Evolutionary conservation across 2,888 invertebrate species (phyloP), one percentile per base, ranked within the genome.

Genomic region (Caenorhabditis sinica): DNA sequence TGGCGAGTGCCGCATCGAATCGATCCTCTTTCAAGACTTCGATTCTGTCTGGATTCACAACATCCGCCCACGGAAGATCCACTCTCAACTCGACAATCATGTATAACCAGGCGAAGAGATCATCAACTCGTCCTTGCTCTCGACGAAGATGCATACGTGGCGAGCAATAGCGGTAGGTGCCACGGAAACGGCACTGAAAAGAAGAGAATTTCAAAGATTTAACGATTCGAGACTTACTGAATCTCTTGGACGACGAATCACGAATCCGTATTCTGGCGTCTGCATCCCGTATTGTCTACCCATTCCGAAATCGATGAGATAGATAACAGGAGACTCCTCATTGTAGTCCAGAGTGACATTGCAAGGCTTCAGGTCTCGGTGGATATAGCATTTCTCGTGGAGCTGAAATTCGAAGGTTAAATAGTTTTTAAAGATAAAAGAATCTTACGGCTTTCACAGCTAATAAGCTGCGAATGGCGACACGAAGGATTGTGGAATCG

Each of bases 311-410:
- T 85, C 85, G n/a, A 85, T 75, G 25, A 85, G 30, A 45, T 30
- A 85, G 8, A 85, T 80, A 4, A 66, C 20, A 15, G 71, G 71
- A 1, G 81, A 76, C 17, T 81, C 75, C 28, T 73, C 69, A 3
- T 69, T 49, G 63, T 74, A 68, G 51, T 85, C 76, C 25, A 83
- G 36, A 0, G 83, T 68, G 20, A 86, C 75, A n/a, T 86, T 86
- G 60, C 83, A 83, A 15, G 86, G 86, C 30, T 86, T 86, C 53
- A 86, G 28, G 23, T 86, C 86, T 1, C 86, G 81, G 30, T 86
- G 86, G 45, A 83, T 58, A 69, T 86, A 86, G 30, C 81, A 69
- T 8, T 30, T 56, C 60, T 86, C 86, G 69, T 86, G 86, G 2
- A 86, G 51, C 83, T 84, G 66, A 5, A 69, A 71, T 45, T 15